Conservation (phyloP, 2,797 vertebrate species). For the Galago senegalensis region DNA sequence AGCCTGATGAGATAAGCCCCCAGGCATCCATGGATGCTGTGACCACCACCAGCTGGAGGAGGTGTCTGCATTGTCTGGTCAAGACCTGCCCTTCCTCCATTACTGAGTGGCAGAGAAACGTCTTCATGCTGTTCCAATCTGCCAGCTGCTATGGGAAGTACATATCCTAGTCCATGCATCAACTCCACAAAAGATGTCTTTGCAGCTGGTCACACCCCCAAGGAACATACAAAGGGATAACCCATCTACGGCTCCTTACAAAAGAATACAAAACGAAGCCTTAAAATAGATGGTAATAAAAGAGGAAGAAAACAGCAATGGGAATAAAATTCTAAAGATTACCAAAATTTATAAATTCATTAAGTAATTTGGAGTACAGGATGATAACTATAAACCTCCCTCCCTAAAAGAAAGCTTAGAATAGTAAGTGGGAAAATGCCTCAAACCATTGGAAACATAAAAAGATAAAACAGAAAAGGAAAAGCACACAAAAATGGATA, state of each 20-base stretch:
- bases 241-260: accelerated
- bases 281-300: background rate
- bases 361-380: background rate
- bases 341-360: background rate
- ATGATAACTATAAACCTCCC: background rate
- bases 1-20: background rate
- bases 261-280: background rate
- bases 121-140: background rate
- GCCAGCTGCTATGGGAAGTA: accelerated
- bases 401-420: background rate
- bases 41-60: background rate
- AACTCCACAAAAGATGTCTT: accelerated
- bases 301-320: background rate
- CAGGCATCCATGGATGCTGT: background rate
- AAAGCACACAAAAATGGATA: background rate
- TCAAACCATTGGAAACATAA: background rate
- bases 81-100: background rate
- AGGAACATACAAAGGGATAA: background rate
- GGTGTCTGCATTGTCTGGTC: background rate
- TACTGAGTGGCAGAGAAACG: background rate
- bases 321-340: background rate
- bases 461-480: background rate
- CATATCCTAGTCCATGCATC: accelerated
- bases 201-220: background rate
- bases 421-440: background rate